Base-by-base conservation (phyloP, 2,797 vertebrate species). In the Hydrocynus forskahlii region DNA sequence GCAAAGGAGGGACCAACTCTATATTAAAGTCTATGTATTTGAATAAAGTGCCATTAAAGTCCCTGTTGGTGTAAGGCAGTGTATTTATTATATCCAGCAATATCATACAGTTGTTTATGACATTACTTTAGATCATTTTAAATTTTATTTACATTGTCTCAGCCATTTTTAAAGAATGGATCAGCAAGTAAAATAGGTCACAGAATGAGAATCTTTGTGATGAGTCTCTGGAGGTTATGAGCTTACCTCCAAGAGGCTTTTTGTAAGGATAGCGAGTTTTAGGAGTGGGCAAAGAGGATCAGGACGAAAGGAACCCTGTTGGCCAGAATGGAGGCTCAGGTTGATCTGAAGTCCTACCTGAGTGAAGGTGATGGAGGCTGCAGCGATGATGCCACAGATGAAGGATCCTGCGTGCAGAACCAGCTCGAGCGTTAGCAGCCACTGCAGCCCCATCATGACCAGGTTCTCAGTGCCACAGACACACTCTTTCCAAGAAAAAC, bases 371-470 rank as follows among this genome's bases (percentile, higher is more conserved):
- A 96, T 69, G 55, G 93, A 91, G 0, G 93, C 94, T 0, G 95
- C 95, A 35, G 94, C 90, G 8, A 96, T 86, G 3, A 96, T 94
- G 54, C 96, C 96, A 63, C 95, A 96, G 45, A 96, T 73, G 86
- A 96, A 97, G 0, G 92, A 93, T 40, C 93, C 89, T 3, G 88
- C 87, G 14, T 95, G 92, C 25, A 97, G 88, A n/a, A 38, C 83
- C 70, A 96, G 72, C 85, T 96, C 95, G 66, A 92, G 6, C 55
- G 92, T 83, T 68, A 93, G 88, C 89, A 92, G 75, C 73, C 86
- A 88, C 1, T 90, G 66, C 0, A 92, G 82, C 85, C 89, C 92
- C 92, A 94, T 90, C 88, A 85, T 89, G 64, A 66, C 38, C 21
- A 72, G 81, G 7, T 54, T 84, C 71, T 80, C 19, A 43, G 71